Percentiles rank a stretch among this genome's conserved stretches.
phyloP scores from a whole-genome alignment of 2,113 vertebrate genomes.

The Eonycteris spelaea region DNA sequence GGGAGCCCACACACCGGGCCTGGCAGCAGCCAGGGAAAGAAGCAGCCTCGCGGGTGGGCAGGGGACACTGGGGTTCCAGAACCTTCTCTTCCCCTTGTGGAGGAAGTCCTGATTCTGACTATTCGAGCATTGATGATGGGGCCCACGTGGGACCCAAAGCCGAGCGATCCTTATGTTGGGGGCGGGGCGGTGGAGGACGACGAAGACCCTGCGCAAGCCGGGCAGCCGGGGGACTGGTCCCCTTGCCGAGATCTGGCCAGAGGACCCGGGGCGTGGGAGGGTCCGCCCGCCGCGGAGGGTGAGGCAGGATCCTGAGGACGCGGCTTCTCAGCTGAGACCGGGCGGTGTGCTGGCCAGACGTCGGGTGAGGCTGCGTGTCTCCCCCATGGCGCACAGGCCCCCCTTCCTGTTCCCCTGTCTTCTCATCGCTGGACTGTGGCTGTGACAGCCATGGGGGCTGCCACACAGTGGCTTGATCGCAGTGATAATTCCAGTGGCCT shows the following conservation, averaged over 20 bases:
- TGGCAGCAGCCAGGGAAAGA: neutral
- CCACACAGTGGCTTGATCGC: accelerated
- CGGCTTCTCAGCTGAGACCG: too few relatives aligned
- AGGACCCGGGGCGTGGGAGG: too few relatives aligned
- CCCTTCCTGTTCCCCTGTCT: neutral
- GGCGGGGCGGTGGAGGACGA: neutral
- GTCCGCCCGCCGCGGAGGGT: too few relatives aligned
- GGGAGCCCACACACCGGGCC: too few relatives aligned
- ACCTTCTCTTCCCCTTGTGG: neutral
- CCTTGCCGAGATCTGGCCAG: too few relatives aligned
- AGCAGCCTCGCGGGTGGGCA: neutral
- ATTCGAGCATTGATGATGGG: neutral
- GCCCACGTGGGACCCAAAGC: too few relatives aligned
- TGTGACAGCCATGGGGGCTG: neutral
- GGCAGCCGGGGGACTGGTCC: too few relatives aligned
- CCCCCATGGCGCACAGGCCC: accelerated
- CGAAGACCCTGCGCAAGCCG: too few relatives aligned
- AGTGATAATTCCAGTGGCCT: neutral
- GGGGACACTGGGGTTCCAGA: neutral
- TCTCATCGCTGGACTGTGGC: neutral
- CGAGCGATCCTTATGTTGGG: too few relatives aligned
- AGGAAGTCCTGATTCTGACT: neutral
- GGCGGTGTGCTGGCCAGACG: neutral
- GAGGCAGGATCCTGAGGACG: too few relatives aligned
- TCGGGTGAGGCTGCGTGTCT: accelerated